Evolutionary conservation across 2,113 vertebrate species (phyloP).

Genomic region (Corvus moneduloides): DNA sequence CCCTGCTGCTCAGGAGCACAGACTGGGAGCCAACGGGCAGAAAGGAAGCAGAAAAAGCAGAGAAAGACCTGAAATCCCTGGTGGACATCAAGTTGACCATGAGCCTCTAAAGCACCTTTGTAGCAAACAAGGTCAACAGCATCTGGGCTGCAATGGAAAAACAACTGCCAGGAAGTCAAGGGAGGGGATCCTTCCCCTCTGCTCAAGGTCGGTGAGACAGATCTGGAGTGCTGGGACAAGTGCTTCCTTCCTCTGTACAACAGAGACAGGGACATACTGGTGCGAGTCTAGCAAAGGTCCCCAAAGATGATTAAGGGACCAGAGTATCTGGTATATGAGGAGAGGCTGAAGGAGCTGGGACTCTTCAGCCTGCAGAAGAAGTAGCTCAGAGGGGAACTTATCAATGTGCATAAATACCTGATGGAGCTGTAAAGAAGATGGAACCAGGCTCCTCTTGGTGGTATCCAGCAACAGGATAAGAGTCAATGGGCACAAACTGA

Average conservation of each 20-base stretch:
- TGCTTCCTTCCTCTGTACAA: background rate
- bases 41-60: background rate
- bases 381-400: background rate
- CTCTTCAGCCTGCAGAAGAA: background rate
- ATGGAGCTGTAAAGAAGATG: background rate
- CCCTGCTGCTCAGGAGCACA: background rate
- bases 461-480: background rate
- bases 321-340: background rate
- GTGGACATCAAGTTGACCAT: background rate
- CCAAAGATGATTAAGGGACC: background rate
- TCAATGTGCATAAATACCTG: background rate
- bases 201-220: background rate
- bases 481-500: background rate
- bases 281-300: background rate
- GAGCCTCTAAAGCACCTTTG: background rate
- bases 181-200: background rate
- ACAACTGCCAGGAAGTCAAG: background rate
- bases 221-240: background rate
- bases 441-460: background rate
- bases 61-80: background rate
- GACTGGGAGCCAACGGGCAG: background rate
- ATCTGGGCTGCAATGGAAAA: background rate
- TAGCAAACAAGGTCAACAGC: background rate
- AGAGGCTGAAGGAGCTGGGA: background rate
- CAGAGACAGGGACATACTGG: background rate